Base-by-base conservation (phyloP, 1,140 invertebrate genomes). In the Drosophila subobscura region DNA sequence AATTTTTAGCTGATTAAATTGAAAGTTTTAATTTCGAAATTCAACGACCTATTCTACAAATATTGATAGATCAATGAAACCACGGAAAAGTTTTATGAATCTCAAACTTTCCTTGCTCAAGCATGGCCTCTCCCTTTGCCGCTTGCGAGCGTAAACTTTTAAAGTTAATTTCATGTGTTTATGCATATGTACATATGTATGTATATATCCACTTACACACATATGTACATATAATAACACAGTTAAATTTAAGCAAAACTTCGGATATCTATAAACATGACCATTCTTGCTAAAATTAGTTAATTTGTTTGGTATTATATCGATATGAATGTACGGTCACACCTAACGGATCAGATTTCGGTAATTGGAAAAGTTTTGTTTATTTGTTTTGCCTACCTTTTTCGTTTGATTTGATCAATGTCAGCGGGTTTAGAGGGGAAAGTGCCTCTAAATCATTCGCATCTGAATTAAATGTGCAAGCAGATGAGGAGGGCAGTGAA, bases 51-150 rank as follows among this genome's bases (percentile, higher is more conserved):
- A 74, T 84, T 81, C 80, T 72, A 73, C 77, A 80, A 85, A 85
- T 85, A 85, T 85, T 85, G 80, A 85, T 80, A 85, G 80, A 85
- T 79, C 80, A 85, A 85, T 85, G 80, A 67, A 79, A 68, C 77
- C 70, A 50, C 41, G 49, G 33, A 51, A 72, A 79, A 85, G 61
- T 85, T 72, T 64, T 72, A 45, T 46, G 53, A 53, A 33, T 49
- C 37, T 52, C 37, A 10, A 65, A 71, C 55, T 42, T 65, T 42
- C 29, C 63, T 60, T 16, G 42, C 58, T 73, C 41, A 27, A 20
- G 46, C 57, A 66, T 41, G 41, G 16, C 16, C 49, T 57, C 65
- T 78, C 65, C 60, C 73, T 83, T 70, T 70, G 72, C 74, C 67
- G 72, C 68, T 54, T 51, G 80, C 60, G 67, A 85, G 49, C 57